phyloP scores from a whole-genome alignment of 2,888 invertebrate genomes.

The Pheosia tremula region DNA sequence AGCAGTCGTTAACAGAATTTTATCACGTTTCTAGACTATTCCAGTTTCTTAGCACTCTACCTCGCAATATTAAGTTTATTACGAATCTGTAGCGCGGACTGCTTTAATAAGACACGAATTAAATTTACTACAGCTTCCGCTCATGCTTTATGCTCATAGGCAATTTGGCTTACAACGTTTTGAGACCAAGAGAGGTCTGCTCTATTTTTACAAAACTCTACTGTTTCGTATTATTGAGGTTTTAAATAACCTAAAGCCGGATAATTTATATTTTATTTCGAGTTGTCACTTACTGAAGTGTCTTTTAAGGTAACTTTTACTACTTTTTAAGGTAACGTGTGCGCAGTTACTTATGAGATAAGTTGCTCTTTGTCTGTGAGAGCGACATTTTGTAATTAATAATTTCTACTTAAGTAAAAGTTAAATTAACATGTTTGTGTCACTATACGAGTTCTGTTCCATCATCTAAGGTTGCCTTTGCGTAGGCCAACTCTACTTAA shows the following conservation, averaged over 20 bases:
- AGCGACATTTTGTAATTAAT: neutral
- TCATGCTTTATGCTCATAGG: slow-evolving; percentile 21
- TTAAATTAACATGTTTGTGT: neutral
- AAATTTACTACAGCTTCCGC: slow-evolving; percentile 50
- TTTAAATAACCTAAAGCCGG: too few relatives aligned
- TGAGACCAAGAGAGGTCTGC: neutral
- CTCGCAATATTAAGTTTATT: slow-evolving; percentile 61
- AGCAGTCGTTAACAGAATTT: neutral
- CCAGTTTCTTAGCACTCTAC: slow-evolving; percentile 29
- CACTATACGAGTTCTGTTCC: neutral
- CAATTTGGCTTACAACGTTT: slow-evolving; percentile 12
- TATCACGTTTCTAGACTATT: slow-evolving; percentile 4
- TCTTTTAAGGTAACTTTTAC: too few relatives aligned
- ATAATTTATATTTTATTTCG: too few relatives aligned
- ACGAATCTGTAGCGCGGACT: slow-evolving; percentile 45
- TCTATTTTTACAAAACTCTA: neutral
- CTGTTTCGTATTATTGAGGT: too few relatives aligned
- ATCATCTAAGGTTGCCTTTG: neutral
- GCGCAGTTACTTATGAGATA: neutral
- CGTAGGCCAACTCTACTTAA: neutral
- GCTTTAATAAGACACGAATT: slow-evolving; percentile 60
- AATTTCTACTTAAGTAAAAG: neutral
- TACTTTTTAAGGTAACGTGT: too few relatives aligned
- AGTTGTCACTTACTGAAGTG: too few relatives aligned
- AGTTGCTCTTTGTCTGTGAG: neutral